phyloP scores from a whole-genome alignment of 2,888 invertebrate species.

The Athripsodes cinereus region DNA sequence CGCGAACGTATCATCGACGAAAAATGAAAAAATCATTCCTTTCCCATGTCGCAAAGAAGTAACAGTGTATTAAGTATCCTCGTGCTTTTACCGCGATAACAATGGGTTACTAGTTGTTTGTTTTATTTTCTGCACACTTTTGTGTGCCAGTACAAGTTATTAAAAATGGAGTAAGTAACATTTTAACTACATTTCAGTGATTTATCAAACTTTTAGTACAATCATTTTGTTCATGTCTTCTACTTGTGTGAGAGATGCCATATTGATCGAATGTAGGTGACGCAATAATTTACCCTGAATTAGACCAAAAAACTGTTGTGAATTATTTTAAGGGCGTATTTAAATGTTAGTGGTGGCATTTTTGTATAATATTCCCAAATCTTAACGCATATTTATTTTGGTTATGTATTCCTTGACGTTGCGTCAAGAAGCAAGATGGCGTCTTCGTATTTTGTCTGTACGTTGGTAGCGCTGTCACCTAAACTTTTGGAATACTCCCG shows the following conservation, averaged over 20 bases:
- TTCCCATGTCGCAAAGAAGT: slow-evolving; percentile 19
- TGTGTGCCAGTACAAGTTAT: slow-evolving; percentile 61
- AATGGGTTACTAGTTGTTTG: slow-evolving; percentile 70
- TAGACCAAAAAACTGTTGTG: not conserved
- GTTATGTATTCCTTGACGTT: not conserved
- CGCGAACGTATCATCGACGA: not conserved
- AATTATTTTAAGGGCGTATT: too few species aligned
- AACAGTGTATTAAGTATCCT: slow-evolving; percentile 38
- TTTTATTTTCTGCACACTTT: slow-evolving; percentile 58
- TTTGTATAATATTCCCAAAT: too few species aligned
- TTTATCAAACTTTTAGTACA: not conserved
- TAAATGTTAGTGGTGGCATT: too few species aligned
- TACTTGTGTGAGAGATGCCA: slow-evolving; percentile 13
- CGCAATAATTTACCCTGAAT: slow-evolving; percentile 11
- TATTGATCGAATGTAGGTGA: slow-evolving; percentile 25
- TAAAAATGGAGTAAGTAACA: slow-evolving; percentile 64
- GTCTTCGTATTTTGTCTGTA: not conserved
- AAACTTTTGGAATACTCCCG: too few species aligned
- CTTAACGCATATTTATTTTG: too few species aligned
- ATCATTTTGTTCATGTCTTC: not conserved
- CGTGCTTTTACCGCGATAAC: slow-evolving; percentile 51
- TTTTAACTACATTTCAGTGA: slow-evolving; percentile 16
- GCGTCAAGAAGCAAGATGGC: slow-evolving; percentile 22
- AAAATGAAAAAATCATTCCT: slow-evolving; percentile 13
- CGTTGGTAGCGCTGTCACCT: slow-evolving; percentile 5